phyloP scores from a whole-genome alignment of 2,888 invertebrate genomes.

The Melipona beecheii region DNA sequence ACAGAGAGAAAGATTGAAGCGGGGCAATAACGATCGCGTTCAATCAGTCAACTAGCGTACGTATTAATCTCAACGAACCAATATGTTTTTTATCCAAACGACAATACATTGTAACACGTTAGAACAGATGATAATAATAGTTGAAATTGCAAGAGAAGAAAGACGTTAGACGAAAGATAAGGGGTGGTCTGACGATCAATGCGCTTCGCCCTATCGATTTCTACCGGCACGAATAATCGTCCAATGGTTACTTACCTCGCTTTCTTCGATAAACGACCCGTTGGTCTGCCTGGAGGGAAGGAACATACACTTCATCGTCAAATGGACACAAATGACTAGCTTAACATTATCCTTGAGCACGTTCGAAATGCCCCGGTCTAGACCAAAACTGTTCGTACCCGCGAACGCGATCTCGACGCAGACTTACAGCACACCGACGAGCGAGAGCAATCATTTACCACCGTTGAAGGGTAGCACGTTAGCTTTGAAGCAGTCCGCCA shows the following conservation, averaged over 20 bases:
- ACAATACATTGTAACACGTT: conserved; percentile 48
- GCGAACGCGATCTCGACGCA: conserved; percentile 78
- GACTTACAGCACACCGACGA: conserved; percentile 82
- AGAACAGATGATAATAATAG: not conserved
- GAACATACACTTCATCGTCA: conserved; percentile 43
- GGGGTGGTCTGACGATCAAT: not conserved
- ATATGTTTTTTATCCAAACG: conserved; percentile 52
- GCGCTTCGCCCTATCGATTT: not conserved
- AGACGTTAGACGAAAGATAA: not conserved
- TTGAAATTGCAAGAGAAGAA: not conserved
- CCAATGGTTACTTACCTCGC: conserved; percentile 1
- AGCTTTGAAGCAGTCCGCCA: conserved; percentile 82
- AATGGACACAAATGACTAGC: conserved; percentile 77
- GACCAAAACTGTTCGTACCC: conserved; percentile 84
- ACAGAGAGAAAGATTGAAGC: not conserved
- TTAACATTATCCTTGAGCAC: conserved; percentile 70
- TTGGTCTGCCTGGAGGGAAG: conserved; percentile 1
- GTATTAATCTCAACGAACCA: conserved; percentile 44
- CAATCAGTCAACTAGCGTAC: conserved; percentile 28
- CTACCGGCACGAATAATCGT: conserved; percentile 4
- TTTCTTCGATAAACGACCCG: not conserved
- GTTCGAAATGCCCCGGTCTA: conserved; percentile 84
- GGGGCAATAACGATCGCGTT: conserved; percentile 29
- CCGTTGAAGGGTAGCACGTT: conserved; percentile 81
- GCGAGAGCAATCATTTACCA: conserved; percentile 84